Evolutionary conservation across 2,888 invertebrate genomes (phyloP).

Genomic region (Macrosiphum euphorbiae): DNA sequence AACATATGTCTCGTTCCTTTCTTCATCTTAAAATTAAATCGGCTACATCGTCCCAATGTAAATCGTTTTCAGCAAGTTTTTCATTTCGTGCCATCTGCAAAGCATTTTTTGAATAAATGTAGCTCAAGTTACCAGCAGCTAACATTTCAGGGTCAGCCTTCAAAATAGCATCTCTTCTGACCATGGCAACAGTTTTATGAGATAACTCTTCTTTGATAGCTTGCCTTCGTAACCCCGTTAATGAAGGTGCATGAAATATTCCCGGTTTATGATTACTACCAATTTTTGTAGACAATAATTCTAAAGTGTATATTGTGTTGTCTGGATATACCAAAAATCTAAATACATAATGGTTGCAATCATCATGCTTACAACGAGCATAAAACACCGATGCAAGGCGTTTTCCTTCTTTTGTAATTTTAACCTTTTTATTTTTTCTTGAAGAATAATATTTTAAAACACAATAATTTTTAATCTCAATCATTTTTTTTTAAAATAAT

Average conservation of each 20-base stretch:
- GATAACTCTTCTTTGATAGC: neutral
- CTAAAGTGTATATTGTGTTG: neutral
- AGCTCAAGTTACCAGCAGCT: neutral
- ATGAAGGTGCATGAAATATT: neutral
- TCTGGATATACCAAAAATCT: neutral
- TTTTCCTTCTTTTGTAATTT: neutral
- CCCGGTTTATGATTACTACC: neutral
- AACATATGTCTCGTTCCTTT: too few relatives aligned
- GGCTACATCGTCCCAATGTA: too few relatives aligned
- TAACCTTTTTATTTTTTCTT: too few relatives aligned
- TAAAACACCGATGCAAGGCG: neutral
- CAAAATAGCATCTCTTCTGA: neutral
- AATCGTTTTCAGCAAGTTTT: too few relatives aligned
- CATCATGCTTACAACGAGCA: neutral
- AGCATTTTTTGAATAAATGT: neutral
- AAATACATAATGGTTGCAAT: neutral
- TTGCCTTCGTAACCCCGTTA: neutral
- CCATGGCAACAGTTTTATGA: conserved; percentile 5
- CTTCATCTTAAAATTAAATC: too few relatives aligned
- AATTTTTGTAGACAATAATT: neutral
- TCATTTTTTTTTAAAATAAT: too few relatives aligned
- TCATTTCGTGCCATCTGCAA: neutral
- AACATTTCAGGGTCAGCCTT: neutral
- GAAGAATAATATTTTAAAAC: too few relatives aligned
- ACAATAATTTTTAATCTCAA: too few relatives aligned